phyloP scores from a whole-genome alignment of 2,888 invertebrate species.

The Cylindroiulus punctatus region DNA sequence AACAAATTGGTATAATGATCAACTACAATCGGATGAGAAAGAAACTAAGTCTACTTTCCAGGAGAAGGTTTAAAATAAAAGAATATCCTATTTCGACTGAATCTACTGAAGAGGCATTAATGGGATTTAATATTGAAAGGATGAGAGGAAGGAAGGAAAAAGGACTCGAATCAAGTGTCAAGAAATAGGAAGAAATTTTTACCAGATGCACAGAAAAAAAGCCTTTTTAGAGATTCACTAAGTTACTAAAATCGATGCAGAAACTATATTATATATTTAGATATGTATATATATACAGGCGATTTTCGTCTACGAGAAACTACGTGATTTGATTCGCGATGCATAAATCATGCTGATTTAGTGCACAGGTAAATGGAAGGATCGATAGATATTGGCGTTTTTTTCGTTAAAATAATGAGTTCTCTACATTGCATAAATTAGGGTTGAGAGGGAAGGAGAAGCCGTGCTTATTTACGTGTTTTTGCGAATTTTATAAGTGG shows the following conservation, averaged over 20 bases:
- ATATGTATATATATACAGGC: slow-evolving; percentile 48
- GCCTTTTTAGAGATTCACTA: slow-evolving; percentile 42
- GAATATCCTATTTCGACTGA: slow-evolving; percentile 14
- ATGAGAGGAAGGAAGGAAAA: slow-evolving; percentile 24
- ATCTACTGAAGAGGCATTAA: slow-evolving; percentile 32
- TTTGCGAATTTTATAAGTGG: slow-evolving; percentile 7
- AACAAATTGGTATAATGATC: slow-evolving; percentile 32
- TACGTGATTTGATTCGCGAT: slow-evolving; percentile 50
- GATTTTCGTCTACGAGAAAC: slow-evolving; percentile 50
- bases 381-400: slow-evolving; percentile 43
- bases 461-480: slow-evolving; percentile 1
- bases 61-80: neutral
- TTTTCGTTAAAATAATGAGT: slow-evolving; percentile 40
- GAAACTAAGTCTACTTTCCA: slow-evolving; percentile 27
- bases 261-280: slow-evolving; percentile 46
- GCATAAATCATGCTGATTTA: slow-evolving; percentile 49
- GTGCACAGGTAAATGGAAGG: slow-evolving; percentile 49
- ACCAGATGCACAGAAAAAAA: slow-evolving; percentile 48
- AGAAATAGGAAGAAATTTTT: slow-evolving; percentile 45
- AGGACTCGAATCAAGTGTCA: slow-evolving; percentile 44
- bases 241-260: slow-evolving; percentile 49
- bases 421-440: slow-evolving; percentile 20
- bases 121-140: slow-evolving; percentile 36
- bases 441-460: neutral
- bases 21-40: slow-evolving; percentile 32